Base-by-base conservation (phyloP, 2,797 vertebrate species). In the Leptoclinus maculatus region DNA sequence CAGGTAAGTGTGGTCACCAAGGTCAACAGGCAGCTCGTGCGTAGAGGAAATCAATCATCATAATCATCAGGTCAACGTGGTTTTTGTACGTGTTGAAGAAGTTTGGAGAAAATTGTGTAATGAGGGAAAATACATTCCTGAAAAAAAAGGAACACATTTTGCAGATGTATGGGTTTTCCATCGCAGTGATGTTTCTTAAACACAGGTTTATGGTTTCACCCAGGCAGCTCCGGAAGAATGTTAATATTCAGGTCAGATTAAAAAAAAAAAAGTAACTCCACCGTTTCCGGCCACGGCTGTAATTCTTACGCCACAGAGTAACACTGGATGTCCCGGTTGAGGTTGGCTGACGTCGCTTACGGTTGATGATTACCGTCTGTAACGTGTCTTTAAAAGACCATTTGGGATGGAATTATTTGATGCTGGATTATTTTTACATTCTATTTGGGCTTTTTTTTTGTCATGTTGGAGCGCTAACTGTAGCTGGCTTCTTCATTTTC, bases 181-280 rank as follows among this genome's bases (percentile, higher is more conserved):
- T 71, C 68, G 72, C 71, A 0, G 64, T 65, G 78, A 80, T 84
- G 77, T 73, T 79, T 45, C 59, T 84, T 65, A 78, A 86, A 78
- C 76, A 72, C 72, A 76, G 81, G 72, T 69, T 87, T 76, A 58
- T 65, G 64, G 64, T 89, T 90, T 86, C 64, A 43, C 66, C 76
- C 80, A 23, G 60, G 83, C 82, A 83, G 82, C 83, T 71, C 80
- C 68, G 63, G 84, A 85, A 84, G 81, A 90, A 93, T 89, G 82
- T 89, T 92, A 89, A 90, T 90, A 91, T 90, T 86, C 83, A 89
- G 82, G 87, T 90, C 90, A 90, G 82, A 92, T 88, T 84, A 81
- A 89, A 51, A 85, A 81, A 89, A 51, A 49, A 21, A 88, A 86
- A 85, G 69, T 70, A 84, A 85, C 70, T 76, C 78, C 76, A 3